A percentile compares a stretch with the other conserved stretches of the same genome.
Evolutionary conservation across 2,113 vertebrate genomes (phyloP).

Genomic region (Nycticebus coucang): DNA sequence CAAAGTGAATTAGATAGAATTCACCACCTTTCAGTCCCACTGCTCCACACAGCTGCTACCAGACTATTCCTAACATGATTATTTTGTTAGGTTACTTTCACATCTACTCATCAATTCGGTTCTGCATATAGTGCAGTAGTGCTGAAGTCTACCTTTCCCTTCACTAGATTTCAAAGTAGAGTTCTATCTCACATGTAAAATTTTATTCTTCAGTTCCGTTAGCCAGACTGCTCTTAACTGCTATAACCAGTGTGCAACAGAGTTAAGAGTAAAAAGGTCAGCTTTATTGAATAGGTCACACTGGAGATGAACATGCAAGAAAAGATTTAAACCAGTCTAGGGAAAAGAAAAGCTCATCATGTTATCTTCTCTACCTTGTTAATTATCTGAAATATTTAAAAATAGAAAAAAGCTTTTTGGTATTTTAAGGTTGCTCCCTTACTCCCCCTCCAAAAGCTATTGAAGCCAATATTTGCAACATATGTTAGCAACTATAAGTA

Average conservation of each 20-base stretch:
- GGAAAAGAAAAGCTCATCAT: not conserved
- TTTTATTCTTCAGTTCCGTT: not conserved
- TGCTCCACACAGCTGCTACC: not conserved
- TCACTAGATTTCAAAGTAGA: slow-evolving; percentile 6
- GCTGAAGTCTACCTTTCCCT: not conserved
- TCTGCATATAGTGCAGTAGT: not conserved
- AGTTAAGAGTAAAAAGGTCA: slow-evolving; percentile 42
- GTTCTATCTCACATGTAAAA: not conserved
- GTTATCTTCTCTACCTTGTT: slow-evolving; percentile 14
- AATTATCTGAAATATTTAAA: slow-evolving; percentile 29
- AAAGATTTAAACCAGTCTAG: not conserved
- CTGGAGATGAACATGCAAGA: not conserved
- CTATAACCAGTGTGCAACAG: not conserved
- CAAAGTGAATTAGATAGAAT: slow-evolving; percentile 5
- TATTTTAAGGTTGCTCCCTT: slow-evolving; percentile 2
- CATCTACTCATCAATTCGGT: not conserved
- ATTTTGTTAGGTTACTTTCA: slow-evolving; percentile 27
- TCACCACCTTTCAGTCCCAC: slow-evolving; percentile 18
- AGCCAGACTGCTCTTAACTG: not conserved
- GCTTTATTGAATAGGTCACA: not conserved
- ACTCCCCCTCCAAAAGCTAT: not conserved
- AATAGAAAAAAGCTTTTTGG: not conserved
- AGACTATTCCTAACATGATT: slow-evolving; percentile 37
- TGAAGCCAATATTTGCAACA: not conserved
- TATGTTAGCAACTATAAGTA: not conserved